Conservation (phyloP, 2,113 vertebrate genomes). For the Pteruthius melanotis region DNA sequence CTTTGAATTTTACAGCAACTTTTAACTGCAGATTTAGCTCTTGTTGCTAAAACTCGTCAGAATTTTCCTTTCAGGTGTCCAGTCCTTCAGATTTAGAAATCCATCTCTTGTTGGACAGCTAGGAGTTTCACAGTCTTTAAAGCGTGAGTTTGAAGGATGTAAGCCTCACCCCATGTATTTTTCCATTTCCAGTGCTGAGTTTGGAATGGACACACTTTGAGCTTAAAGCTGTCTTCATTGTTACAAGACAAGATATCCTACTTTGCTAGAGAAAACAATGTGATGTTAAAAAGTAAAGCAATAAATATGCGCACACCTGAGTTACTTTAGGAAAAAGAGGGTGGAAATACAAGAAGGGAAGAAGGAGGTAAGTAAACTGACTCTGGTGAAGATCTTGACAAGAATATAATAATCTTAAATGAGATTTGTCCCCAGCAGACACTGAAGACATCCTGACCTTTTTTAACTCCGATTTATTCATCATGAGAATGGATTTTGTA, state of each 20-base stretch:
- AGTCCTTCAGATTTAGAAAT: neutral
- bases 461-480: constrained; percentile 49
- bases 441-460: constrained; percentile 52
- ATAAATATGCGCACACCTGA: neutral
- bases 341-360: neutral
- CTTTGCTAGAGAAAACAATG: neutral
- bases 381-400: constrained; percentile 23
- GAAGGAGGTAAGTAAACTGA: neutral
- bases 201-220: neutral
- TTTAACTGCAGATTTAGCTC: neutral
- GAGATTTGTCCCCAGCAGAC: constrained; percentile 37
- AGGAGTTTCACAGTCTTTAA: neutral
- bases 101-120: neutral
- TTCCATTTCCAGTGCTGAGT: neutral
- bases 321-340: neutral
- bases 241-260: neutral
- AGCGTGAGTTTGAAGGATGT: neutral
- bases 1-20: neutral
- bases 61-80: neutral
- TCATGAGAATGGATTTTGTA: constrained; percentile 41
- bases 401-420: constrained; percentile 38
- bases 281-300: neutral
- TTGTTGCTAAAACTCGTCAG: neutral
- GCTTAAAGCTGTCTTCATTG: neutral
- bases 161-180: neutral